Percentiles rank a stretch among this genome's conserved stretches.
Evolutionary conservation across 2,113 vertebrate species (phyloP).

Genomic region (Mellivora capensis): DNA sequence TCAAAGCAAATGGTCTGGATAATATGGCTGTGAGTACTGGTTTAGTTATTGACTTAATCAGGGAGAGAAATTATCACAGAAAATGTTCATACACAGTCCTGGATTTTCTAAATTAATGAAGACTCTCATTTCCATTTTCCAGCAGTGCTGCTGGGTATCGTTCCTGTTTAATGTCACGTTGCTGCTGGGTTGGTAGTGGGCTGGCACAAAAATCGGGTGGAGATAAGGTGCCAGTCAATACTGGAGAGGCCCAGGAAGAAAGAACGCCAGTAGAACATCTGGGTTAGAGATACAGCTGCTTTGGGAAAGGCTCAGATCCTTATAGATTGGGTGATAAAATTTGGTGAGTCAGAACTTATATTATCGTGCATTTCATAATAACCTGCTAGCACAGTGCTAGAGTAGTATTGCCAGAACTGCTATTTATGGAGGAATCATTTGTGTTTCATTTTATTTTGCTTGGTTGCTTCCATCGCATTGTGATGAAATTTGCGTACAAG

Average conservation of each 20-base stretch:
- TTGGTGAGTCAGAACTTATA: conserved; percentile 46
- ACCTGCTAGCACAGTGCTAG: background rate
- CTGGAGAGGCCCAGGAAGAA: background rate
- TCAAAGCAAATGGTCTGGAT: conserved; percentile 33
- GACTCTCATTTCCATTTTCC: conserved; percentile 45
- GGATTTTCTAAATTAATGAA: conserved; percentile 59
- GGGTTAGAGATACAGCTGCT: conserved; percentile 12
- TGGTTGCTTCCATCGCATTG: background rate
- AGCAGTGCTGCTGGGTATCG: background rate
- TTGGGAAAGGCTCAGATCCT: background rate
- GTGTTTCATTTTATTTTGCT: conserved; percentile 40
- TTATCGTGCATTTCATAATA: conserved; percentile 31
- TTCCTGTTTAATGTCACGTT: background rate
- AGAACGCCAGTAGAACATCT: conserved; percentile 1
- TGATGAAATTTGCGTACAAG: background rate
- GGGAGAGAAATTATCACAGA: conserved; percentile 23
- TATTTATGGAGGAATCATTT: background rate
- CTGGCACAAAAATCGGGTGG: background rate
- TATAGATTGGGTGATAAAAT: conserved; percentile 54
- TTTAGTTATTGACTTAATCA: conserved; percentile 57
- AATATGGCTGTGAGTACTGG: background rate
- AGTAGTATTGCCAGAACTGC: background rate
- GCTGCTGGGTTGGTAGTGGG: background rate
- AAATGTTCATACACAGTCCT: background rate
- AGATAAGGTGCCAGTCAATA: background rate